Conservation (phyloP, 2,888 invertebrate genomes). For the Nomada ruficornis region DNA sequence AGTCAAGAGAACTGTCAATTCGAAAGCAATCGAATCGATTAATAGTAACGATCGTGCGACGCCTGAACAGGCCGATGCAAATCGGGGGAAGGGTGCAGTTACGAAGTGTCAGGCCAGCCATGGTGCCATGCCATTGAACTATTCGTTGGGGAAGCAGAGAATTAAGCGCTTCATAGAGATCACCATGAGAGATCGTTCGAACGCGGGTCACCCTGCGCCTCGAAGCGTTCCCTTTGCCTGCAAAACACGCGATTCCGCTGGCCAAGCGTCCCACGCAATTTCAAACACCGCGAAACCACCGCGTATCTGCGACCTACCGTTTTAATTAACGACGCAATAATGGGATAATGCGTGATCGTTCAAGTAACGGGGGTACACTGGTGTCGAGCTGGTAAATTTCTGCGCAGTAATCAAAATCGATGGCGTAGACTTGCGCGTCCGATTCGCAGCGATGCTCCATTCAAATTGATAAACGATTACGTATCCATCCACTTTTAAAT, state of each 20-base stretch:
- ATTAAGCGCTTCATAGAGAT: constrained; percentile 61
- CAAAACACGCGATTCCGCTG: not conserved
- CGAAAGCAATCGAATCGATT: constrained; percentile 65
- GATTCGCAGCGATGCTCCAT: not conserved
- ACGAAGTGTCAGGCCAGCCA: constrained; percentile 55
- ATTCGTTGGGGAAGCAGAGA: constrained; percentile 47
- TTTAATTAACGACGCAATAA: constrained; percentile 67
- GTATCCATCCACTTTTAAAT: not conserved
- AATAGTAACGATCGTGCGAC: constrained; percentile 59
- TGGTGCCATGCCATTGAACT: constrained; percentile 39
- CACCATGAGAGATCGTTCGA: constrained; percentile 49
- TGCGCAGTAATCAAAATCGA: constrained; percentile 20
- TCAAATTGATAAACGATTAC: constrained; percentile 1
- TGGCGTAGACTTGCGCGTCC: constrained; percentile 3
- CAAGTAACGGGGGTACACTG: not conserved
- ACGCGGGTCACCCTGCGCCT: not conserved
- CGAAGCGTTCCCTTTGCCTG: constrained; percentile 25
- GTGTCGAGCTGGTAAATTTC: constrained; percentile 11
- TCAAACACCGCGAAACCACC: constrained; percentile 47
- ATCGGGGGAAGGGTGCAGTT: constrained; percentile 43
- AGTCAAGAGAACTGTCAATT: constrained; percentile 63
- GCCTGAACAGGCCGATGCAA: constrained; percentile 50
- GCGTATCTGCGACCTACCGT: constrained; percentile 61
- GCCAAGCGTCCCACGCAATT: constrained; percentile 33
- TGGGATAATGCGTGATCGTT: constrained; percentile 27